A percentile compares a stretch with the other conserved stretches of the same genome.
These are phyloP conservation scores for Dicerorhinus sumatrensis DNA, from an alignment of 2,113 vertebrate genomes.

Conservation along the genomic window DNA sequence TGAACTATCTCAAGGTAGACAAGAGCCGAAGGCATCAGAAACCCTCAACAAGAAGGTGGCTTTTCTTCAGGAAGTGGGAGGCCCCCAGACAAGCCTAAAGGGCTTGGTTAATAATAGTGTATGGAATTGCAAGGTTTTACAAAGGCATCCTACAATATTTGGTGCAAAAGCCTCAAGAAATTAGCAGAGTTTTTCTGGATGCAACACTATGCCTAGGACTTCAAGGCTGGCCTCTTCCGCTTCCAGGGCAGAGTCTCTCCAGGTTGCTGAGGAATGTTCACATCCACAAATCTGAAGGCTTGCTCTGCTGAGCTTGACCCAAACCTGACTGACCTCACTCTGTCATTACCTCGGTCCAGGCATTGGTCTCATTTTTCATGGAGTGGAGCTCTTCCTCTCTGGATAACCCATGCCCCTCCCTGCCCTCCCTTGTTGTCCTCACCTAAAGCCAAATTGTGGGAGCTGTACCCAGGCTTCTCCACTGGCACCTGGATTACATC, in stretches of 20 bases:
- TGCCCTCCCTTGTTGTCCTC: background rate
- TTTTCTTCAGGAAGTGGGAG: background rate
- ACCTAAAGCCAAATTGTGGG: background rate
- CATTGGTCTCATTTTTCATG: background rate
- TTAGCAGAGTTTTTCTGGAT: background rate
- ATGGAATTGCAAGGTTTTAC: background rate
- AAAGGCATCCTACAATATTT: background rate
- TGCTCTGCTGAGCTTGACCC: background rate
- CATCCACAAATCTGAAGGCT: background rate
- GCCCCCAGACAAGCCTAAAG: background rate
- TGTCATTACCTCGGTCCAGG: background rate
- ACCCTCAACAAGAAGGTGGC: background rate
- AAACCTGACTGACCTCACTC: background rate
- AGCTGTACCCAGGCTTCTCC: background rate
- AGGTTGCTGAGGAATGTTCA: background rate
- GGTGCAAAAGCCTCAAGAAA: background rate
- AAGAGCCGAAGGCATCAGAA: background rate
- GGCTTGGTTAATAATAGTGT: background rate
- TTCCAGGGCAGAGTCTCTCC: background rate
- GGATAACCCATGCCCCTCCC: background rate
- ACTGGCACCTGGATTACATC: accelerated
- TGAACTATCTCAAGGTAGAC: background rate
- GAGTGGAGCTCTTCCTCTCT: background rate
- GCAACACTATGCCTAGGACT: background rate
- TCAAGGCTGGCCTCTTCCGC: background rate